phyloP scores from a whole-genome alignment of 1,140 invertebrate genomes.

The Callitettix versicolor region DNA sequence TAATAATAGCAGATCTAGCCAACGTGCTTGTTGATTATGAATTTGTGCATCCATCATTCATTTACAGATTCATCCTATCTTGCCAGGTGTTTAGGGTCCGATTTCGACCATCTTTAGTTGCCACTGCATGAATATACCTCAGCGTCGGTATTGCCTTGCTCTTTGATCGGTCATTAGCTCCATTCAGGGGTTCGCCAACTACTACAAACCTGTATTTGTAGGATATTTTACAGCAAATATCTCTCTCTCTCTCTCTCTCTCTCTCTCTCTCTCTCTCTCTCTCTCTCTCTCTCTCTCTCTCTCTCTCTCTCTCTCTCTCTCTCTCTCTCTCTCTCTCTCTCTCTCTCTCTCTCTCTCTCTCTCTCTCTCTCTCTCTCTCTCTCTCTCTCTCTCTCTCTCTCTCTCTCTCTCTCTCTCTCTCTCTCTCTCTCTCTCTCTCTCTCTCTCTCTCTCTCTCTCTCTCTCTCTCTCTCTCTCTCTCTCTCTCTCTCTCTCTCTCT shows the following conservation, averaged over 20 bases:
- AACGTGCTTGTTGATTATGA: too few relatives aligned
- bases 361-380: conserved; percentile 6
- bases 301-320: conserved; percentile 2
- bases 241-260: background rate
- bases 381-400: conserved; percentile 6
- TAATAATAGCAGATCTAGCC: too few relatives aligned
- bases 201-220: too few relatives aligned
- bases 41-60: too few relatives aligned
- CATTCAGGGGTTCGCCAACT: too few relatives aligned
- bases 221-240: too few relatives aligned
- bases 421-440: conserved; percentile 6
- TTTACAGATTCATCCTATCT: too few relatives aligned
- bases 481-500: conserved; percentile 6
- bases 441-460: conserved; percentile 6
- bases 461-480: conserved; percentile 6
- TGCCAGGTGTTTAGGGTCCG: too few relatives aligned
- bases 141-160: too few relatives aligned
- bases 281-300: background rate
- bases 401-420: conserved; percentile 6
- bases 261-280: background rate
- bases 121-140: too few relatives aligned
- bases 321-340: conserved; percentile 6
- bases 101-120: too few relatives aligned
- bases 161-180: too few relatives aligned
- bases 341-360: conserved; percentile 6